Base-by-base conservation (phyloP, 2,888 invertebrate species). In the Glaucopsyche alexis region DNA sequence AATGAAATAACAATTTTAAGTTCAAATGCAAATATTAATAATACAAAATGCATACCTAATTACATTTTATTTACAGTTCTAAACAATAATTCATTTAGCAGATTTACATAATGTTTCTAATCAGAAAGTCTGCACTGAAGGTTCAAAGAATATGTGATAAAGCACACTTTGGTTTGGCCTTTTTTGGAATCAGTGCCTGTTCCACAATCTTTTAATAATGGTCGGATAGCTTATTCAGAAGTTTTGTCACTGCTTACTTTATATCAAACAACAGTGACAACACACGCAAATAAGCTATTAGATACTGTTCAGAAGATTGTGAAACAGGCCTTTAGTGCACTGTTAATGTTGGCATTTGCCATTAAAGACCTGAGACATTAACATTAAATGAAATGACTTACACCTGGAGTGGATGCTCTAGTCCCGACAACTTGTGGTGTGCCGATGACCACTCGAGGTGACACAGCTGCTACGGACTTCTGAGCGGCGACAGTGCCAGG, bases 391-490 rank as follows among this genome's bases (percentile, higher is more conserved):
- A 19, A 19, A 8, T 13, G n/a, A 88, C 89, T 95, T 94, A 96
- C 96, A 87, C 95, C 96, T 80, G 97, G 97, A 87, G 96, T 95
- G 80, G 97, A 96, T 72, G 97, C 96, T 85, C 98, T 94, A 71
- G 96, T 94, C 80, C 96, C 96, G 79, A 97, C 95, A 93, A 97
- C 95, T 88, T 97, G 96, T 81, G 95, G 96, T 77, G 95, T 94
- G 81, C 96, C 96, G 81, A 97, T 96, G 80, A 98, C 96, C 81
- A 98, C 97, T 83, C 98, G 94, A 72, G 96, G 96, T 75, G 96
- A 95, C 77, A 97, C 95, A 74, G 95, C 95, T 74, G 96, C 95
- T 77, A 97, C 95, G 77, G 95, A 95, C 89, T 97, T 97, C 86
- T 96, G 96, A 74, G 95, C 95, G 76, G 95, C 94, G 79, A 95